Evolutionary conservation across 2,113 vertebrate genomes (phyloP).

Genomic region (Laticauda laticaudata): DNA sequence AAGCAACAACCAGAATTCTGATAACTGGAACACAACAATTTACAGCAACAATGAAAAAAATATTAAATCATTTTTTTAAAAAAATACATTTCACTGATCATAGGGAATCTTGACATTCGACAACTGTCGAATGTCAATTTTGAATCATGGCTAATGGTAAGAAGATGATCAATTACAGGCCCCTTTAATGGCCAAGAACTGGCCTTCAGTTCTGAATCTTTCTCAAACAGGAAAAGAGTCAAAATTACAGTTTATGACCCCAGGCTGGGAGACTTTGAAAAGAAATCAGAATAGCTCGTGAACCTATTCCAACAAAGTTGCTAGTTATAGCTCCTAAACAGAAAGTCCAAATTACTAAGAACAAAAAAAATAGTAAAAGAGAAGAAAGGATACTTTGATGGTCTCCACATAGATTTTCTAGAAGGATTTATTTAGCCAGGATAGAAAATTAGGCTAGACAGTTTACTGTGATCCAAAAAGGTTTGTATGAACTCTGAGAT

Average conservation of each 20-base stretch:
- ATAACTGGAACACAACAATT: not conserved
- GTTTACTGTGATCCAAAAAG: not conserved
- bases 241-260: not conserved
- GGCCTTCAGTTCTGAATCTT: not conserved
- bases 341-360: not conserved
- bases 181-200: not conserved
- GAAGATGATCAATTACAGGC: not conserved
- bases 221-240: not conserved
- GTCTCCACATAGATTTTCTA: not conserved
- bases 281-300: not conserved
- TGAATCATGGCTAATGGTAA: not conserved
- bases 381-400: not conserved
- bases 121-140: not conserved
- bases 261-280: not conserved
- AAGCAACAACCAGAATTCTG: not conserved
- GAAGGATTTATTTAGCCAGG: not conserved
- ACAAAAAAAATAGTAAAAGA: not conserved
- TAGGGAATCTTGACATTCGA: not conserved
- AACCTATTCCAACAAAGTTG: not conserved
- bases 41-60: no score
- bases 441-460: not conserved
- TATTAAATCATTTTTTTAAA: no score
- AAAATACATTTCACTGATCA: not conserved
- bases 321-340: not conserved
- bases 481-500: not conserved